Conservation (phyloP, 2,113 vertebrate species). For the Etheostoma cragini region DNA sequence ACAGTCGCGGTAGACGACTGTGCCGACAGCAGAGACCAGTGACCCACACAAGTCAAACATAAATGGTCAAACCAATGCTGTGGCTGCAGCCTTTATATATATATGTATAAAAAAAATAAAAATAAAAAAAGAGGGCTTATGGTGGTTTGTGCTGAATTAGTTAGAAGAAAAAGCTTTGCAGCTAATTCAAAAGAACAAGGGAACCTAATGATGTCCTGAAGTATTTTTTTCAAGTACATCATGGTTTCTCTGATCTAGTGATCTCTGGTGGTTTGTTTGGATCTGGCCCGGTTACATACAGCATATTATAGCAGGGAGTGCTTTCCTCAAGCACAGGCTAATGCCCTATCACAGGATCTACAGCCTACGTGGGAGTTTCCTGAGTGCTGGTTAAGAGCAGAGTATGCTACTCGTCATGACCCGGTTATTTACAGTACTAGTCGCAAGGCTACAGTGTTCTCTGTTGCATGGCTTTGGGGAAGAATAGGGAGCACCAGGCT, state of each 20-base stretch:
- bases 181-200: background rate
- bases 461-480: constrained; percentile 61
- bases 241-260: background rate
- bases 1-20: constrained; percentile 43
- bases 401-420: constrained; percentile 40
- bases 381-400: constrained; percentile 67
- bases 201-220: constrained; percentile 1
- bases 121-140: constrained; percentile 13
- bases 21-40: constrained; percentile 60
- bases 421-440: constrained; percentile 64
- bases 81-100: constrained; percentile 31
- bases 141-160: constrained; percentile 68
- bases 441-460: constrained; percentile 61
- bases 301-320: constrained; percentile 14
- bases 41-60: constrained; percentile 42
- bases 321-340: constrained; percentile 19
- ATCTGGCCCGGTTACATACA: constrained; percentile 21
- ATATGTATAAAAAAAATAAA: constrained; percentile 8
- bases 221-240: constrained; percentile 5
- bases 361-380: constrained; percentile 56
- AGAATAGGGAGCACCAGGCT: constrained; percentile 50
- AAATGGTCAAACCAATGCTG: constrained; percentile 38
- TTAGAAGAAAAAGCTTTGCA: constrained; percentile 4
- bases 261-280: background rate
- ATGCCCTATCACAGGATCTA: constrained; percentile 15